phyloP scores from a whole-genome alignment of 1,140 invertebrate species.

The Oreohelix idahoensis region DNA sequence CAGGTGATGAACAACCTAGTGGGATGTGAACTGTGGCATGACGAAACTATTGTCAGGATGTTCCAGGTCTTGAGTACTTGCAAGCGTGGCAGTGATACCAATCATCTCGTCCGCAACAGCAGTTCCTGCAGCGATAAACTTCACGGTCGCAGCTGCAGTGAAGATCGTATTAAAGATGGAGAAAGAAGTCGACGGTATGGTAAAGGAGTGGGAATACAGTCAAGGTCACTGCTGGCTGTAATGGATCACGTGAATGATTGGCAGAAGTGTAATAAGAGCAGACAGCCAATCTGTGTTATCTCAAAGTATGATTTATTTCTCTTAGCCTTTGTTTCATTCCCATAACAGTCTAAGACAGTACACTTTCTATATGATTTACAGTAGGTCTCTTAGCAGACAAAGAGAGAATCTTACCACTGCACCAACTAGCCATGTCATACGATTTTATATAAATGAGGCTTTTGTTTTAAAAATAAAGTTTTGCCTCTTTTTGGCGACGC shows the following conservation, averaged over 20 bases:
- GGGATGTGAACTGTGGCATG: conserved; percentile 44
- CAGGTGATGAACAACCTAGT: conserved; percentile 55
- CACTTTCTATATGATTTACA: no score
- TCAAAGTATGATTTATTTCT: conserved; percentile 93
- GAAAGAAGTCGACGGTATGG: background rate
- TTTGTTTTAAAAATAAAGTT: no score
- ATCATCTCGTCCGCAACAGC: background rate
- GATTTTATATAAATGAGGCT: no score
- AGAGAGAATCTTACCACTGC: no score
- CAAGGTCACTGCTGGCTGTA: conserved; percentile 95
- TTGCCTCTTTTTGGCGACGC: no score
- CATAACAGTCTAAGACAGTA: no score
- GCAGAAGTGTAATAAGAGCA: conserved; percentile 93
- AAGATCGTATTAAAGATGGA: background rate
- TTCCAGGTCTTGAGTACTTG: conserved; percentile 82
- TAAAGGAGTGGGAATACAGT: conserved; percentile 93
- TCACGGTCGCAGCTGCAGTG: background rate
- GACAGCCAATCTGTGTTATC: conserved; percentile 86
- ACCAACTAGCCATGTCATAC: no score
- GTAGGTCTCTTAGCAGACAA: no score
- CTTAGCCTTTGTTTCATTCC: no score
- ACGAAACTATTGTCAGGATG: conserved; percentile 73
- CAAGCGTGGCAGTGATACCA: conserved; percentile 84
- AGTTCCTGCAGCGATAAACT: background rate
- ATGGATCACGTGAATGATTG: conserved; percentile 99